Conservation (phyloP, 2,888 invertebrate species). For the Chydorus sphaericus region DNA sequence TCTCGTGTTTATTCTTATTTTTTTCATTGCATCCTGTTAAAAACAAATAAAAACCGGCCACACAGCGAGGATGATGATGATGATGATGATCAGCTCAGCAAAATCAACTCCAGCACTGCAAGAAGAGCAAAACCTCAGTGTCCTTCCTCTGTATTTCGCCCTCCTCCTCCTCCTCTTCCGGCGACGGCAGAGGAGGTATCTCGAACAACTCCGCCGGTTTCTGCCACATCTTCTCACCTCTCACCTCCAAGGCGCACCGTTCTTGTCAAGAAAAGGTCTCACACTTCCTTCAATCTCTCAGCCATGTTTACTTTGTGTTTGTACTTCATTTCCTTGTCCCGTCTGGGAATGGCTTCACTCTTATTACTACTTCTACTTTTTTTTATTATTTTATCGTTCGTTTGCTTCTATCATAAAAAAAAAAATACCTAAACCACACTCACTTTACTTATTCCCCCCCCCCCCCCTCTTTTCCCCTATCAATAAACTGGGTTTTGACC, state of each 20-base stretch:
- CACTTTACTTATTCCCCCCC: too few relatives aligned
- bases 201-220: too few relatives aligned
- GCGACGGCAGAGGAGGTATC: background rate
- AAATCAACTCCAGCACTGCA: background rate
- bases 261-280: background rate
- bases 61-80: background rate
- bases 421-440: background rate
- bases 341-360: too few relatives aligned
- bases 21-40: background rate
- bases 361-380: too few relatives aligned
- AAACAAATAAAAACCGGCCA: background rate
- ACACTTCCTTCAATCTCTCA: constrained; percentile 3
- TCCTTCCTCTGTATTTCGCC: background rate
- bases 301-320: background rate
- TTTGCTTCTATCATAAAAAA: background rate
- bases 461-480: too few relatives aligned
- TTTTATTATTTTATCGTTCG: background rate
- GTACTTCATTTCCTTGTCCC: background rate
- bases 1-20: background rate
- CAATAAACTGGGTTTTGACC: too few relatives aligned
- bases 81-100: background rate
- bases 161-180: background rate
- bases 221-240: too few relatives aligned
- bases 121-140: background rate
- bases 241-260: background rate